These are phyloP conservation scores for Acomys russatus DNA, from an alignment of 2,797 vertebrate genomes.

Conservation along the genomic window DNA sequence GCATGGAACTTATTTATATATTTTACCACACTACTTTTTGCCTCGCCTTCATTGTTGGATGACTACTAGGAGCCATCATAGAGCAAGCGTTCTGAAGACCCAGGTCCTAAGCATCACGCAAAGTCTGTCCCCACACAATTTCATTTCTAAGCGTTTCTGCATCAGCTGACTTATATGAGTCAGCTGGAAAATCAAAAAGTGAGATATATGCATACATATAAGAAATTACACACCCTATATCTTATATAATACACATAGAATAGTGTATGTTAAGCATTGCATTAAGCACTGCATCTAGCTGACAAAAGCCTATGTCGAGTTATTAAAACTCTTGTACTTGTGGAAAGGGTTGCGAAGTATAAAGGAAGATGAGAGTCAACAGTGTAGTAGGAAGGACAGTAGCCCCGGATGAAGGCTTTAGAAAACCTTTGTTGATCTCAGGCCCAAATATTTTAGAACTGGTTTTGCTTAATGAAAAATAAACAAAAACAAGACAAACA, in stretches of 20 bases:
- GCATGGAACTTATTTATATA: background rate
- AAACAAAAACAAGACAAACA: background rate
- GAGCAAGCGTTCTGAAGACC: background rate
- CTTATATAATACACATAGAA: background rate
- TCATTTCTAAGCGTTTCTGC: constrained; percentile 17
- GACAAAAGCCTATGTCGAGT: background rate
- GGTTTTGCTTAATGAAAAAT: constrained; percentile 34
- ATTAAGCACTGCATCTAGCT: background rate
- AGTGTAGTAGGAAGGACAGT: background rate
- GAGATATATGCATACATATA: background rate
- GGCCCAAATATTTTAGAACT: constrained; percentile 4
- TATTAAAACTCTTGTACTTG: background rate
- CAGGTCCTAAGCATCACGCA: background rate
- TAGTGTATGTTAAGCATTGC: background rate
- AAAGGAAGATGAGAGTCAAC: background rate
- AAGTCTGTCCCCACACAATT: constrained; percentile 36
- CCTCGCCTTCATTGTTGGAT: background rate
- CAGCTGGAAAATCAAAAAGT: constrained; percentile 32
- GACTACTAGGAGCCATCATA: too few species aligned
- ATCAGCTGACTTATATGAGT: background rate
- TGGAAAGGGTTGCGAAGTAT: background rate
- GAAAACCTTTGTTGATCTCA: constrained; percentile 17
- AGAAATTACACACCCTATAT: background rate
- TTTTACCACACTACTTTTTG: background rate
- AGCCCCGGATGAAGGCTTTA: constrained; percentile 21